Base-by-base conservation (phyloP, 2,888 invertebrate genomes). In the Latheticus oryzae region DNA sequence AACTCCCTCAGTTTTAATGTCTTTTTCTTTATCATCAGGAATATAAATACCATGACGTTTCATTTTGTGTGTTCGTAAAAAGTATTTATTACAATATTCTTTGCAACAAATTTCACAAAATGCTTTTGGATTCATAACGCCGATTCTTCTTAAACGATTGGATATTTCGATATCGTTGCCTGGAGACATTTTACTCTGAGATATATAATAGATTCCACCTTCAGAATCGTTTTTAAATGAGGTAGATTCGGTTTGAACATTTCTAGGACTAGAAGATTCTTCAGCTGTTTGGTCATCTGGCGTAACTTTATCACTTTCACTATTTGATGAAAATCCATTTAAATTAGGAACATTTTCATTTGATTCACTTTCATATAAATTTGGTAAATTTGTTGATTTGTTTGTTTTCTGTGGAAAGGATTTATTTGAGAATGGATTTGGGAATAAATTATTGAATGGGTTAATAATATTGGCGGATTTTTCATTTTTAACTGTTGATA, bases 101-200 rank as follows among this genome's bases (percentile, higher is more conserved):
- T 94, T 93, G 78, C 92, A 91, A 77, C 95, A 95, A 56, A 95
- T 86, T 77, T 95, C 93, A 78, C 95, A 95, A 77, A 93, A 95
- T n/a, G 93, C 93, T 72, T 95, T 93, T 1, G 90, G 89, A 77
- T 91, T 90, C 69, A 88, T 84, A 19, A 93, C 91, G 23, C 93
- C 93, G 54, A 93, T 82, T 54, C 89, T 86, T 15, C 89, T 84
- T 21, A 92, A 80, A 43, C 88, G 87, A 53, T 91, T 92, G 48
- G 88, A 86, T 70, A 91, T 86, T 51, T 87, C 89, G 1, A 87
- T 80, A 42, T 91, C 90, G 62, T 77, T 73, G 67, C 71, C 71
- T 57, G 76, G 76, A 53, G 76, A 78, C 64, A 74, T 67, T 67
- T 77, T 76, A 56, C 70, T 73, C 43, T 68, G 62, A 28, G 75